Percentiles rank a stretch among this genome's conserved stretches.
Conservation (phyloP, 2,888 invertebrate genomes). For the Dusona sp. region DNA sequence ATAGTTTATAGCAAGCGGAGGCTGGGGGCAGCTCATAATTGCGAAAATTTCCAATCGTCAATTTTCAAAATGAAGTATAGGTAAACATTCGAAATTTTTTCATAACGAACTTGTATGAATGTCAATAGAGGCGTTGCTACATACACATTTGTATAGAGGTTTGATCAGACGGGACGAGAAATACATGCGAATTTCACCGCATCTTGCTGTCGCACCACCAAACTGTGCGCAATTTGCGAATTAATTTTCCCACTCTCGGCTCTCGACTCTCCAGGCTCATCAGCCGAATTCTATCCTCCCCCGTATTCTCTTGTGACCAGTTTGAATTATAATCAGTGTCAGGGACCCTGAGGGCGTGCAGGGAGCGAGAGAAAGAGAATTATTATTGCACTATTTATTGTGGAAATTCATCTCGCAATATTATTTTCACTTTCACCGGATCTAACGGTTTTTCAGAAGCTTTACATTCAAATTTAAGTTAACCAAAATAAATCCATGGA, state of each 20-base stretch:
- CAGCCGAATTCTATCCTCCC: conserved; percentile 72
- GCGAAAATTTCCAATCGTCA: conserved; percentile 6
- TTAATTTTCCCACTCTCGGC: conserved; percentile 73
- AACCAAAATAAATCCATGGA: background rate
- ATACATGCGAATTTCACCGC: conserved; percentile 26
- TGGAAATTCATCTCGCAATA: conserved; percentile 31
- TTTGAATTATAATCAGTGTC: conserved; percentile 68
- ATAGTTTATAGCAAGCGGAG: background rate
- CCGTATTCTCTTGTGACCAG: conserved; percentile 43
- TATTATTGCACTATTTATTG: conserved; percentile 44
- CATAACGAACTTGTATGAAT: conserved; percentile 3
- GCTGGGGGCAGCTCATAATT: background rate
- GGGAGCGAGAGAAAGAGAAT: conserved; percentile 19
- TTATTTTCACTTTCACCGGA: background rate
- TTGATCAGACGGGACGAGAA: background rate
- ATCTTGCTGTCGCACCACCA: conserved; percentile 25
- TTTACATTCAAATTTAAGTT: background rate
- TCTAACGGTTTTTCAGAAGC: background rate
- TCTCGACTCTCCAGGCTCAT: conserved; percentile 67
- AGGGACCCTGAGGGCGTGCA: conserved; percentile 53
- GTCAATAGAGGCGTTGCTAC: background rate
- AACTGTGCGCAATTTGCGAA: conserved; percentile 71
- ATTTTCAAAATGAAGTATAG: background rate
- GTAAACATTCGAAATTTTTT: conserved; percentile 10
- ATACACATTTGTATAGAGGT: conserved; percentile 1